Percentiles rank a stretch among this genome's conserved stretches.
Evolutionary conservation across 2,888 invertebrate species (phyloP).

Genomic region (Thalpophila matura): DNA sequence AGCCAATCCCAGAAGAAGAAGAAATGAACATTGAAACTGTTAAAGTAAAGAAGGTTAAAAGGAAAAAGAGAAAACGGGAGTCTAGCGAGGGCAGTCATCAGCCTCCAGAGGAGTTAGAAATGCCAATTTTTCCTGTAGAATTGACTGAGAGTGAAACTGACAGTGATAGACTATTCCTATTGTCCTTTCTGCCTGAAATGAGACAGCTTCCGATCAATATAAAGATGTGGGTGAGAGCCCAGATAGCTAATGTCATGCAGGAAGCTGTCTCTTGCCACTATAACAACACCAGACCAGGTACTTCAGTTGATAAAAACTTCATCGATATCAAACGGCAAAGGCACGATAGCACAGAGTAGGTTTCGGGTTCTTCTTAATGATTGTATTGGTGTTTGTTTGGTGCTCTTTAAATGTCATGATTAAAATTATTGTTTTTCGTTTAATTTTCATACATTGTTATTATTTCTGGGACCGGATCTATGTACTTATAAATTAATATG

Average conservation of each 20-base stretch:
- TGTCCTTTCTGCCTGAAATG: conserved; percentile 86
- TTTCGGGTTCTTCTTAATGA: neutral
- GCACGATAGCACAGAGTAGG: conserved; percentile 70
- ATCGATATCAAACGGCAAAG: conserved; percentile 70
- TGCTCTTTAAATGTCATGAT: conserved; percentile 29
- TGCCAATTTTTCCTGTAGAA: conserved; percentile 78
- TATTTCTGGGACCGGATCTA: neutral
- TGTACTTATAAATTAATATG: too few species aligned
- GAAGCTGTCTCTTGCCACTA: conserved; percentile 83
- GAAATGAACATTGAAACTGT: conserved; percentile 47
- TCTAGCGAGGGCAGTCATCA: conserved; percentile 62
- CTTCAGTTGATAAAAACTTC: conserved; percentile 56
- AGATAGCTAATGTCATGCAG: conserved; percentile 86
- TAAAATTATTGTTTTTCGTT: conserved; percentile 27
- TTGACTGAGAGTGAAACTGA: conserved; percentile 75
- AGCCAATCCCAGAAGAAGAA: conserved; percentile 49
- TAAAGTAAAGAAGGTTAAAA: conserved; percentile 64
- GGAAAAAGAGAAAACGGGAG: conserved; percentile 68
- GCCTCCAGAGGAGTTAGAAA: conserved; percentile 78
- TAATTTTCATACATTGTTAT: conserved; percentile 39
- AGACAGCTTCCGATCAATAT: conserved; percentile 81
- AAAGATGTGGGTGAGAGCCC: conserved; percentile 87
- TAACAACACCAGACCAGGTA: conserved; percentile 72
- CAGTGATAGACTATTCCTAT: conserved; percentile 80
- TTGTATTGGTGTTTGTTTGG: conserved; percentile 37